Percentiles rank a stretch among this genome's conserved stretches.
phyloP scores from a whole-genome alignment of 2,888 invertebrate genomes.

The Aphodius sticticus region DNA sequence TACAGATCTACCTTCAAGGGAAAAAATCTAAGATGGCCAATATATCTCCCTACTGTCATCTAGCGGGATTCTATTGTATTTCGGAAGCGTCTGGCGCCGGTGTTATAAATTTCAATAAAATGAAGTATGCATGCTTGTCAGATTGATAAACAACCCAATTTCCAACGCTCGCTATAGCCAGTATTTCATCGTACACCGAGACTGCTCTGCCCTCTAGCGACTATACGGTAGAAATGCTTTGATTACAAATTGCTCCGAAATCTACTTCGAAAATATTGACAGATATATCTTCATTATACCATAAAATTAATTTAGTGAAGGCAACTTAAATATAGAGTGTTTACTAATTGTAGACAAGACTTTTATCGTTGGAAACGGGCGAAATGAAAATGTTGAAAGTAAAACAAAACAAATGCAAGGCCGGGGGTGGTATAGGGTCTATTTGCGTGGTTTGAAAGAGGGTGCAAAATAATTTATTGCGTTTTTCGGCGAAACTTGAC shows the following conservation, averaged over 20 bases:
- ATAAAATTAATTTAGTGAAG: too few species aligned
- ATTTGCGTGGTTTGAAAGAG: too few species aligned
- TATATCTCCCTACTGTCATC: background rate
- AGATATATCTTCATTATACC: background rate
- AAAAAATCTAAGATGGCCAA: background rate
- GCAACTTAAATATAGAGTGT: too few species aligned
- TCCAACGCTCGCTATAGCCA: conserved; percentile 31
- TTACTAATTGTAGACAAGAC: too few species aligned
- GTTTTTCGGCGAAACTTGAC: too few species aligned
- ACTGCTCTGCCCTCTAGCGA: background rate
- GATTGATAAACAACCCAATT: conserved; percentile 46
- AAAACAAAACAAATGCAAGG: too few species aligned
- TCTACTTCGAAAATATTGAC: background rate
- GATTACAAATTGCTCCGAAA: background rate
- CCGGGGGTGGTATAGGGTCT: too few species aligned
- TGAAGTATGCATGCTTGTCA: conserved; percentile 43
- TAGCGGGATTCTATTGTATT: background rate
- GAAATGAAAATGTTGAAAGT: too few species aligned
- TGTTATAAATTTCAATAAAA: conserved; percentile 39
- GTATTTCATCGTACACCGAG: background rate
- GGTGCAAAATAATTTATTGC: too few species aligned
- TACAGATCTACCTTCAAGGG: background rate
- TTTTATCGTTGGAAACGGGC: too few species aligned
- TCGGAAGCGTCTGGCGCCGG: conserved; percentile 12
- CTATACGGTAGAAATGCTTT: background rate